Evolutionary conservation across 2,888 invertebrate species (phyloP).

Genomic region (Acanthosepion esculentum): DNA sequence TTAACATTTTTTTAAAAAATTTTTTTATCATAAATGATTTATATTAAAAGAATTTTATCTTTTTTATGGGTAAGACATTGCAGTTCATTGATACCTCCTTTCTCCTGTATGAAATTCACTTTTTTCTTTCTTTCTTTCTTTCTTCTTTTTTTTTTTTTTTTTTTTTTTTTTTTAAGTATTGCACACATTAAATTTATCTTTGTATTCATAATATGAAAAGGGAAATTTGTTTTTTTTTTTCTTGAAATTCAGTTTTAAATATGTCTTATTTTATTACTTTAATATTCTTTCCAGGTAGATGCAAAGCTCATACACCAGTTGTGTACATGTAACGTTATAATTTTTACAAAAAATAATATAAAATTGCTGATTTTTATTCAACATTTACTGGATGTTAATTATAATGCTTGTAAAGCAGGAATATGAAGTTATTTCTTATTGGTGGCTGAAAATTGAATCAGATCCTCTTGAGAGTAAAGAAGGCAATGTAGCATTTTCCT

Average conservation of each 20-base stretch:
- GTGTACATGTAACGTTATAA: neutral
- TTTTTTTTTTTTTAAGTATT: no score
- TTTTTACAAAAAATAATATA: neutral
- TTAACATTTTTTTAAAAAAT: neutral
- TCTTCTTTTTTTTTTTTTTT: no score
- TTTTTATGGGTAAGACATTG: no score
- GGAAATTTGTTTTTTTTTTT: neutral
- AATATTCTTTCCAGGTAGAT: neutral
- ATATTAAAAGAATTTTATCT: neutral
- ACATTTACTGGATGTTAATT: neutral
- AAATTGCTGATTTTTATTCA: neutral
- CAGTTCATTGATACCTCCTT: neutral
- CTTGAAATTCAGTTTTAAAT: neutral
- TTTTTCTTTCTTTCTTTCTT: no score
- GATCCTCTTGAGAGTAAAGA: no score
- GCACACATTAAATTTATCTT: neutral
- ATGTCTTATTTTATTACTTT: neutral
- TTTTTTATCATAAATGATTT: neutral
- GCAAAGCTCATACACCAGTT: neutral
- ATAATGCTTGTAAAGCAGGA: neutral
- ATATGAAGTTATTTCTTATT: neutral
- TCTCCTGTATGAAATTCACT: neutral
- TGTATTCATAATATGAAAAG: neutral
- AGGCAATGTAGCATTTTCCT: neutral
- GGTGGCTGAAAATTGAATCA: neutral